A percentile compares a stretch with the other conserved stretches of the same genome.
These are phyloP conservation scores for Biston betularia DNA, from an alignment of 2,888 invertebrate genomes.

Conservation along the genomic window DNA sequence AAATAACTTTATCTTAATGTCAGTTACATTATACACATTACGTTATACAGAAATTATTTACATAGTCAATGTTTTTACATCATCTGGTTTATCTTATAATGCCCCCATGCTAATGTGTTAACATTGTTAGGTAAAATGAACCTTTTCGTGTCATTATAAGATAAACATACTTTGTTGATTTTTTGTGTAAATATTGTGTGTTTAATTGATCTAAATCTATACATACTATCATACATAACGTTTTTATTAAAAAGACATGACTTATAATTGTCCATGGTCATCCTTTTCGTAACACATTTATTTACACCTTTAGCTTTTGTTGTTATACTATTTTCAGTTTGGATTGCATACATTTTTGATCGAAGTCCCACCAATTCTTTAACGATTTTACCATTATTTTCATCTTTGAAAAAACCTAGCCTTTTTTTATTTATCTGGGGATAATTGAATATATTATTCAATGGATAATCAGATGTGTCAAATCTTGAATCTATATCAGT, in stretches of 20 bases:
- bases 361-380: constrained; percentile 38
- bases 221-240: background rate
- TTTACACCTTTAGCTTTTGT: constrained; percentile 7
- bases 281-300: constrained; percentile 44
- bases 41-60: too few species aligned
- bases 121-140: too few species aligned
- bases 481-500: background rate
- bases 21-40: too few species aligned
- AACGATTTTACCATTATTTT: constrained; percentile 37
- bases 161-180: background rate
- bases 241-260: constrained; percentile 53
- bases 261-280: constrained; percentile 48
- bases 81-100: too few species aligned
- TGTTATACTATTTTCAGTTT: constrained; percentile 18
- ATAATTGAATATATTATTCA: constrained; percentile 18
- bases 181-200: background rate
- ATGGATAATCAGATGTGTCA: background rate
- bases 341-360: constrained; percentile 38
- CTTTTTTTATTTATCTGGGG: constrained; percentile 39
- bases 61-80: too few species aligned
- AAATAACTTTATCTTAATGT: too few species aligned
- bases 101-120: too few species aligned
- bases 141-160: too few species aligned
- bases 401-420: constrained; percentile 42
- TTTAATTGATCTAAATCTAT: background rate